Percentiles rank a stretch among this genome's conserved stretches.
phyloP scores from a whole-genome alignment of 2,113 vertebrate genomes.

The Tinamus guttatus region DNA sequence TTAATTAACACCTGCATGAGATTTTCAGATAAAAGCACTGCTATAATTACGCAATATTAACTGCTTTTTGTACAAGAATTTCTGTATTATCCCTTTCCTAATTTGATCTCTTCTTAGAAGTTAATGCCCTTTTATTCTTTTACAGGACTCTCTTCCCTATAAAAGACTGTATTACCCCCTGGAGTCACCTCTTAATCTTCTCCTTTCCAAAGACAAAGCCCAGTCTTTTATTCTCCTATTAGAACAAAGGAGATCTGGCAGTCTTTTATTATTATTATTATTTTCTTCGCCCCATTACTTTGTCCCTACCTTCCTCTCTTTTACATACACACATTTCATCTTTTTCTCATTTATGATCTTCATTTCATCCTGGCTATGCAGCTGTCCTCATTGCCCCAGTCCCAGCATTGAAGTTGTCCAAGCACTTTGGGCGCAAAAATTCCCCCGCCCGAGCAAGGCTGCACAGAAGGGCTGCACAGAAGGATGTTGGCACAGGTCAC shows the following conservation, averaged over 20 bases:
- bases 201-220: not conserved
- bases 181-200: not conserved
- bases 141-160: not conserved
- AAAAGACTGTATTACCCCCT: not conserved
- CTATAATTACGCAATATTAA: slow-evolving; percentile 34
- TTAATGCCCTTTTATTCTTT: not conserved
- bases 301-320: not conserved
- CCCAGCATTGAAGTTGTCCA: not conserved
- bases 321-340: not conserved
- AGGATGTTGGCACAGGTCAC: not conserved
- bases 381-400: not conserved
- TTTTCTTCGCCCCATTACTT: no score
- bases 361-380: not conserved
- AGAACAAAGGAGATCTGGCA: not conserved
- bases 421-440: not conserved
- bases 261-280: no score
- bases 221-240: not conserved
- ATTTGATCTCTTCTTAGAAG: slow-evolving; percentile 1
- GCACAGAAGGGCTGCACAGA: not conserved
- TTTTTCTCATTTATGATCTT: not conserved
- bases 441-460: accelerated
- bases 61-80: not conserved
- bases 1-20: slow-evolving; percentile 58
- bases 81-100: not conserved
- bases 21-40: slow-evolving; percentile 28